Base-by-base conservation (phyloP, 2,888 invertebrate species). In the Drosophila austrosaltans region DNA sequence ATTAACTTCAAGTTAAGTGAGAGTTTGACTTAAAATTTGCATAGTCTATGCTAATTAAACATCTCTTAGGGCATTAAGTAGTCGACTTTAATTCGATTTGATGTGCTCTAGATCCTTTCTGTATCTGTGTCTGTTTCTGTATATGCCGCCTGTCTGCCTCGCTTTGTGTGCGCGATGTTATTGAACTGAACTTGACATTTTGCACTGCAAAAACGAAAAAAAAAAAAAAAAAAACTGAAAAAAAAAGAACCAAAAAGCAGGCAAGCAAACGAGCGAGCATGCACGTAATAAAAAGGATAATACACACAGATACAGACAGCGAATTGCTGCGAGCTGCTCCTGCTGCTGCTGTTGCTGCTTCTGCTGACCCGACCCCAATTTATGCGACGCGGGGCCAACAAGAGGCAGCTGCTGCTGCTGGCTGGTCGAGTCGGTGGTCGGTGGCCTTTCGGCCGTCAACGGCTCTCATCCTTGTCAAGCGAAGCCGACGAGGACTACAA, bases 161-260 rank as follows among this genome's bases (percentile, higher is more conserved):
- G 25, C 66, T 68, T 62, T 79, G 12, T 69, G 42, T 69, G 68
- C 70, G 72, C 81, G 68, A 84, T 90, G 90, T 89, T 91, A 91
- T 91, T 91, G 91, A 91, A 91, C 91, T 91, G 91, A 91, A 91
- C 91, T 91, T 91, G 91, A 91, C 91, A 91, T 91, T 91, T 90
- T 87, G 90, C 89, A 82, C 84, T 85, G 36, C 53, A 75, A 54
- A 58, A 54, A 65, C 32, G 57, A n/a, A 42, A 36, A 64, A 65
- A 54, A 64, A 69, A 63, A 30, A 28, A 20, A 44, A 30, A 28
- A 20, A 44, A 44, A 64, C 56, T 40, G 3, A 59, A 22, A 3
- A 32, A 25, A 40, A 40, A 6, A 3, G 22, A 39, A 10, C 61
- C 22, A 20, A 44, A 44, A 7, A 20, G 65, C 12, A 42, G 36